These are phyloP conservation scores for Podarcis muralis DNA, from an alignment of 2,113 vertebrate species.

Conservation along the genomic window DNA sequence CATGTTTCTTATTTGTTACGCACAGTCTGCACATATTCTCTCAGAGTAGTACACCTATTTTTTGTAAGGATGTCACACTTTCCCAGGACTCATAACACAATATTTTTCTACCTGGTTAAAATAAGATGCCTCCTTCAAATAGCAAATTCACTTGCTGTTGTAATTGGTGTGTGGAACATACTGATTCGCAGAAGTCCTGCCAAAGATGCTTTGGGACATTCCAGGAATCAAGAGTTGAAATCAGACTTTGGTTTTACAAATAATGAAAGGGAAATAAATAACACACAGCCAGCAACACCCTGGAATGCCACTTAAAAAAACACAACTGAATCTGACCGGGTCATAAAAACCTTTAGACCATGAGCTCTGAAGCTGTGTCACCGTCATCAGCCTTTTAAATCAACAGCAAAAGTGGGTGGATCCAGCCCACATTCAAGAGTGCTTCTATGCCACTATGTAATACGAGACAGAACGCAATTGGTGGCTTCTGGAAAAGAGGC, in stretches of 20 bases:
- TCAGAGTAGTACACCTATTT: neutral
- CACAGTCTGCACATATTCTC: neutral
- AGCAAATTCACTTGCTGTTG: neutral
- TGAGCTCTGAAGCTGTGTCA: neutral
- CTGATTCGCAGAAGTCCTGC: neutral
- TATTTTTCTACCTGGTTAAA: neutral
- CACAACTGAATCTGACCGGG: neutral
- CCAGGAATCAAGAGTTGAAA: slow-evolving; percentile 6
- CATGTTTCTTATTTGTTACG: neutral
- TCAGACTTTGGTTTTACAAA: slow-evolving; percentile 2
- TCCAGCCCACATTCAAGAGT: neutral
- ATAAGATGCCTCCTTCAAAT: neutral
- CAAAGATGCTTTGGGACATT: neutral
- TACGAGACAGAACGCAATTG: neutral
- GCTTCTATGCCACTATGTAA: neutral
- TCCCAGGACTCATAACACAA: neutral
- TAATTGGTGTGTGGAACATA: neutral
- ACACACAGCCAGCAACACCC: neutral
- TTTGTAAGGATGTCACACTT: slow-evolving; percentile 4
- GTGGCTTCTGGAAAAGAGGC: neutral
- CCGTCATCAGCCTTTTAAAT: neutral
- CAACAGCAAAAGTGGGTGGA: neutral
- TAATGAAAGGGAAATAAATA: neutral
- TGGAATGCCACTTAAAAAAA: neutral
- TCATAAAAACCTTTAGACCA: neutral